Evolutionary conservation across 2,888 invertebrate species (phyloP).

Genomic region (Linnaemya tessellans): DNA sequence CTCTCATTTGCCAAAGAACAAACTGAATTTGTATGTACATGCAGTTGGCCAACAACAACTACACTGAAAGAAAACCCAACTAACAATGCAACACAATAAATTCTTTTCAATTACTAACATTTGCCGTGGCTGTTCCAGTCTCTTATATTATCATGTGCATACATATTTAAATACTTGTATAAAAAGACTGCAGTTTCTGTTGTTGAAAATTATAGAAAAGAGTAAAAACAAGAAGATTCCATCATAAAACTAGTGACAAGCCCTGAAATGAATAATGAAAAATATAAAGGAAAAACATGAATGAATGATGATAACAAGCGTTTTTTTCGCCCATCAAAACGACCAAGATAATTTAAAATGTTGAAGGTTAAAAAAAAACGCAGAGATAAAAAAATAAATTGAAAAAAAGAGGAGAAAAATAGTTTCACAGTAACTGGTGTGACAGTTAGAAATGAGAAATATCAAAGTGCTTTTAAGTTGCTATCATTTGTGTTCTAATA

Average conservation of each 20-base stretch:
- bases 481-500: neutral
- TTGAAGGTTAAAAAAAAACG: constrained; percentile 30
- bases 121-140: neutral
- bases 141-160: neutral
- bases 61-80: constrained; percentile 15
- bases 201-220: constrained; percentile 9
- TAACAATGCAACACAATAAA: constrained; percentile 24
- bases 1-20: constrained; percentile 53
- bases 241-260: constrained; percentile 59
- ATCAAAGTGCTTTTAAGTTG: neutral
- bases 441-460: constrained; percentile 16
- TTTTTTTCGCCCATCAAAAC: constrained; percentile 13
- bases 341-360: constrained; percentile 31
- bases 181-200: constrained; percentile 1
- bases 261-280: constrained; percentile 51
- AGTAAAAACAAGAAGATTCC: neutral
- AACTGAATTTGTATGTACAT: constrained; percentile 15
- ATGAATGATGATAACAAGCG: constrained; percentile 38
- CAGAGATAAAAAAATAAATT: neutral
- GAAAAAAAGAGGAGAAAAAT: neutral
- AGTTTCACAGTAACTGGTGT: constrained; percentile 14
- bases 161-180: neutral
- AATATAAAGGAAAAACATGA: constrained; percentile 30
- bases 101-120: constrained; percentile 6
- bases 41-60: neutral